Base-by-base conservation (phyloP, 1,140 invertebrate species). In the Hirudo medicinalis region DNA sequence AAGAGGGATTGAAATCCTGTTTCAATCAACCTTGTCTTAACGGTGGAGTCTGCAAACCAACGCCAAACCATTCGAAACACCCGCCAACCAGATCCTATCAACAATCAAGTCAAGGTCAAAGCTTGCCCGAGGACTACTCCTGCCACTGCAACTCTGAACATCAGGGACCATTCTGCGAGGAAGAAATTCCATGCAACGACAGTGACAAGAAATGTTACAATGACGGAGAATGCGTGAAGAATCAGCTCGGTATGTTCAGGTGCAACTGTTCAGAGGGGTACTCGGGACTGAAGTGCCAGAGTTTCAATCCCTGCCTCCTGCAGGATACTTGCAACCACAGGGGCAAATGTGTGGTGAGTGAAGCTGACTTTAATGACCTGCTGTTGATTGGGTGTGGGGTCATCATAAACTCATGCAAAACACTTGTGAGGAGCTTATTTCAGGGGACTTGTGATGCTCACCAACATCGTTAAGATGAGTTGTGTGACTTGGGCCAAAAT, bases 151-250 rank as follows among this genome's bases (percentile, higher is more conserved):
- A 32, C 22, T 19, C 43, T 36, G 66, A 55, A 25, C 71, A 54
- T 54, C 72, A 73, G 54, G 72, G 72, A 40, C 29, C 29, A 19
- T 4, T 36, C 11, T 73, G 72, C 43, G 72, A 63, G 25, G 49
- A 72, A 13, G 69, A 67, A 29, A 60, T 71, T 22, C 72, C 72
- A 15, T 73, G 72, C 54, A 71, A 73, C 66, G 57, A 36, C 25
- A 69, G 71, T 20, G 72, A 69, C 27, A 71, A 71, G 60, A 55
- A 25, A 20, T 73, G 72, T 43, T 71, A 67, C 40, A 73, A 73
- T 53, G 69, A 71, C 43, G 72, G 71, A 9, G 49, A 29, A 17
- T 74, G 73, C 60, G 19, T 27, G 3, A 27, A 19, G 27, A 27
- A 49, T 20, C 9, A 22, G 20, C 63, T 69, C 22, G 68, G 55